These are phyloP conservation scores for Protonibea diacanthus DNA, from an alignment of 2,797 vertebrate species.

Conservation along the genomic window DNA sequence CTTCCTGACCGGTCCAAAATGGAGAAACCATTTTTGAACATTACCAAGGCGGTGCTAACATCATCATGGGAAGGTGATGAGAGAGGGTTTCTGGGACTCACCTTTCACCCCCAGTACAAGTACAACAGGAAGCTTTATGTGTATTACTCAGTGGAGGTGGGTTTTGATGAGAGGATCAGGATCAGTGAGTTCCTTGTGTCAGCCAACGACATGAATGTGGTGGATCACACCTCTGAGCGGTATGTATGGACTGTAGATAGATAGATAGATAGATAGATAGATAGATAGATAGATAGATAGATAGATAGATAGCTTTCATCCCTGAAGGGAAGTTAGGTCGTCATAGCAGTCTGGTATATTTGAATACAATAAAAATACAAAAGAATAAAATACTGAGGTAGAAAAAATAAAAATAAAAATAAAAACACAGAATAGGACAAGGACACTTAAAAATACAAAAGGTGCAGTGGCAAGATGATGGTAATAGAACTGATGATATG, in stretches of 20 bases:
- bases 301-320: too few relatives aligned
- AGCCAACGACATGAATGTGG: constrained; percentile 89
- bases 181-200: constrained; percentile 96
- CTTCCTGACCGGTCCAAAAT: constrained; percentile 89
- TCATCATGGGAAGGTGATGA: constrained; percentile 98
- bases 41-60: constrained; percentile 91
- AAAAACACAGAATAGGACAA: too few relatives aligned
- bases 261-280: too few relatives aligned
- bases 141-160: constrained; percentile 94
- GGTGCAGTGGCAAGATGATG: too few relatives aligned
- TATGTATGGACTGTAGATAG: constrained; percentile 66
- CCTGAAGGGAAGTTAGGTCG: too few relatives aligned
- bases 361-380: too few relatives aligned
- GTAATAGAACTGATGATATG: too few relatives aligned
- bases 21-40: constrained; percentile 92
- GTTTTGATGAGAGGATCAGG: constrained; percentile 91
- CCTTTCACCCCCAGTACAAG: constrained; percentile 92
- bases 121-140: constrained; percentile 93
- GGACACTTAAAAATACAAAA: too few relatives aligned
- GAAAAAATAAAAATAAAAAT: too few relatives aligned
- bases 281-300: too few relatives aligned
- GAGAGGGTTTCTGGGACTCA: constrained; percentile 93
- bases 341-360: too few relatives aligned
- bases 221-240: constrained; percentile 96
- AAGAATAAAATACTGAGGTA: too few relatives aligned